Percentiles rank a stretch among this genome's conserved stretches.
phyloP scores from a whole-genome alignment of 2,113 vertebrate species.

The Microcebus murinus region DNA sequence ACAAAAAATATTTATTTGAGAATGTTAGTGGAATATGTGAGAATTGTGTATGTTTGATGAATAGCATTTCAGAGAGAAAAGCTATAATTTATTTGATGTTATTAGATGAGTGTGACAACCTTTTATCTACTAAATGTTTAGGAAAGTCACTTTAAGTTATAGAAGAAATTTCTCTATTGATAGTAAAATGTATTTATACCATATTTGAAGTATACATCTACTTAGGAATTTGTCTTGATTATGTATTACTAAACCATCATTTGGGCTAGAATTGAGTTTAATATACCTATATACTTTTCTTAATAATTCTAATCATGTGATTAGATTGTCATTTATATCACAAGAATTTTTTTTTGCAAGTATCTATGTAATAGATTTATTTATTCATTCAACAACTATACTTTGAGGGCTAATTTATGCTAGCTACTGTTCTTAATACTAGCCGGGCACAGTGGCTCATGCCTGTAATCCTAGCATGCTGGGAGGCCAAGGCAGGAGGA shows the following conservation, averaged over 20 bases:
- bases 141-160: slow-evolving; percentile 40
- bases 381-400: slow-evolving; percentile 33
- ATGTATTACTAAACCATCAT: neutral
- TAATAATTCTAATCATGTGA: slow-evolving; percentile 21
- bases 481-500: too few species aligned
- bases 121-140: slow-evolving; percentile 53
- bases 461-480: too few species aligned
- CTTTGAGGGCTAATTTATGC: neutral
- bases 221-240: slow-evolving; percentile 32
- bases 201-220: neutral
- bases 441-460: too few species aligned
- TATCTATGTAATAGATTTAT: neutral
- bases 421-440: neutral
- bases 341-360: neutral
- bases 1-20: slow-evolving; percentile 34
- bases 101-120: slow-evolving; percentile 1
- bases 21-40: neutral
- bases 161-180: neutral
- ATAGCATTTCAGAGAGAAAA: slow-evolving; percentile 29
- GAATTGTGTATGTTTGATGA: slow-evolving; percentile 18
- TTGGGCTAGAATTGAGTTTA: slow-evolving; percentile 2
- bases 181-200: slow-evolving; percentile 2
- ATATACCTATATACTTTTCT: neutral
- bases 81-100: slow-evolving; percentile 45
- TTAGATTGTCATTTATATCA: slow-evolving; percentile 50